Conservation (phyloP, 2,797 vertebrate species). For the Pipistrellus pipistrellus region DNA sequence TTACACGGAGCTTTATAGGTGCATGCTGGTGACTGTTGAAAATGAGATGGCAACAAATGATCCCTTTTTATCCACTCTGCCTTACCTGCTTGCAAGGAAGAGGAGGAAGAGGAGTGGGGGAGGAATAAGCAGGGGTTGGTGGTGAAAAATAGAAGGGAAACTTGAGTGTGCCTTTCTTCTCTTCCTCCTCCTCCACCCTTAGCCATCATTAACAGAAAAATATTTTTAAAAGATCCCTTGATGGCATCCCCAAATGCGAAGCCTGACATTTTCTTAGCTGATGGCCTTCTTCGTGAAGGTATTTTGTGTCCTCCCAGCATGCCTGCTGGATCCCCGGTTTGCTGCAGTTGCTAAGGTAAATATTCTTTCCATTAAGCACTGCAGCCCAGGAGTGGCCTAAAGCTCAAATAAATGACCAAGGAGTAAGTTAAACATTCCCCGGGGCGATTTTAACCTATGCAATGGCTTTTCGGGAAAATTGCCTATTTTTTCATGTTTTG, state of each 20-base stretch:
- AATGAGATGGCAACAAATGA: slow-evolving; percentile 1
- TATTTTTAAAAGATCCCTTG: slow-evolving; percentile 83
- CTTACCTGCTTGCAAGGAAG: not conserved
- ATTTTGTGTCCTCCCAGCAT: slow-evolving; percentile 78
- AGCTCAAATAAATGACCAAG: slow-evolving; percentile 83
- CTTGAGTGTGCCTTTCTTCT: slow-evolving; percentile 41
- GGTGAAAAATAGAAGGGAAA: slow-evolving; percentile 44
- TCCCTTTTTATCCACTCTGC: not conserved
- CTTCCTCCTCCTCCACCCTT: slow-evolving; percentile 58
- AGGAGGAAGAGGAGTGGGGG: not conserved
- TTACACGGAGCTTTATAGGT: not conserved
- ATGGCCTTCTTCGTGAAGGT: slow-evolving; percentile 74
- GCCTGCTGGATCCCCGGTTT: slow-evolving; percentile 74
- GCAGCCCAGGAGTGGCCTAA: slow-evolving; percentile 80
- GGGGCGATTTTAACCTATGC: slow-evolving; percentile 82
- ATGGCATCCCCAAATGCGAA: slow-evolving; percentile 79
- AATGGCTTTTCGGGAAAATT: slow-evolving; percentile 83
- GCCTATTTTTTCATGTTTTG: slow-evolving; percentile 81
- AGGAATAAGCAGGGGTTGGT: not conserved
- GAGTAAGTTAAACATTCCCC: slow-evolving; percentile 82
- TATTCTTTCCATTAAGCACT: slow-evolving; percentile 81
- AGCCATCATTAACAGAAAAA: slow-evolving; percentile 82
- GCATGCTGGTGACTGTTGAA: not conserved
- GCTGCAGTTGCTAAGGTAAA: slow-evolving; percentile 83
- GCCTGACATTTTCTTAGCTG: slow-evolving; percentile 83